Conservation (phyloP, 2,113 vertebrate species). For the Elachura formosa region DNA sequence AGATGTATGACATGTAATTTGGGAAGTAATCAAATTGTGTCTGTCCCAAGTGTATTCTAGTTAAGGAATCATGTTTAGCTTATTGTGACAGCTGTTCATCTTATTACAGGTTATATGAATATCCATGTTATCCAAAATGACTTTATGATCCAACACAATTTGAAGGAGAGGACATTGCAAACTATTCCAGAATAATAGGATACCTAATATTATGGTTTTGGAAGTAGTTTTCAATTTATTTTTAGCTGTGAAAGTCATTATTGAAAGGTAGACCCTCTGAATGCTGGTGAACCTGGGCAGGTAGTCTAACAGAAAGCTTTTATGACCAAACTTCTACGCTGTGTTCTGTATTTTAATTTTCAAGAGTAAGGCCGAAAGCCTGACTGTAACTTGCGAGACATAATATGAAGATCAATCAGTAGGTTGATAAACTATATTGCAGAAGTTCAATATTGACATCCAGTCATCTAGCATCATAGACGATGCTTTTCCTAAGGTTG, state of each 20-base stretch:
- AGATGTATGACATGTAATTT: not conserved
- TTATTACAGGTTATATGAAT: not conserved
- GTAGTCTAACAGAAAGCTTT: not conserved
- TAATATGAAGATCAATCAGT: not conserved
- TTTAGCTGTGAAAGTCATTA: not conserved
- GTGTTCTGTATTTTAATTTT: not conserved
- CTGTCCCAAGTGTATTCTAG: not conserved
- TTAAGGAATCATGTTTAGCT: not conserved
- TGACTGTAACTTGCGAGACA: not conserved
- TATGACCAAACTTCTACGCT: not conserved
- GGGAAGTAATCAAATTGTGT: not conserved
- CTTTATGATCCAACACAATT: not conserved
- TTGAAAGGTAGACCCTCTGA: not conserved
- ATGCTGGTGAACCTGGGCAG: not conserved
- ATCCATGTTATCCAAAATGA: not conserved
- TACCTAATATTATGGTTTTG: not conserved
- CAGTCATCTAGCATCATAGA: not conserved
- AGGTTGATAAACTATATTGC: not conserved
- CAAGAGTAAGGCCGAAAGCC: not conserved
- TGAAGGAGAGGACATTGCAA: not conserved
- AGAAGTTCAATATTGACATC: not conserved
- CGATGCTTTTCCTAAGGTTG: not conserved
- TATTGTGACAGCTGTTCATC: not conserved
- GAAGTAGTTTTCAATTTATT: not conserved
- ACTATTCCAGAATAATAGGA: not conserved